Evolutionary conservation across 2,113 vertebrate genomes (phyloP).

Genomic region (Camelus bactrianus): DNA sequence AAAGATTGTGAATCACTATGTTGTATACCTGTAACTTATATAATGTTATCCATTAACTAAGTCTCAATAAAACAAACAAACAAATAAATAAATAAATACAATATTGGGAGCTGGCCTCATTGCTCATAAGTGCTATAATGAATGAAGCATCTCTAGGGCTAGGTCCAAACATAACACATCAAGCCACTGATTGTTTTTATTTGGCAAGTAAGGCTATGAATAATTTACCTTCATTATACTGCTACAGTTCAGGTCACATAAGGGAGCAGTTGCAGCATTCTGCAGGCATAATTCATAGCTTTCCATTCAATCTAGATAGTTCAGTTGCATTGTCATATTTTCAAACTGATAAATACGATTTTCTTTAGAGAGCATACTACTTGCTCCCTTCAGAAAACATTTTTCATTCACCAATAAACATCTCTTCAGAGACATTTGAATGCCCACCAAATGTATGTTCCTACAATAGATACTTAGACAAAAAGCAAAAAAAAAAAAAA

Average conservation of each 20-base stretch:
- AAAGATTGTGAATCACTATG: too few species aligned
- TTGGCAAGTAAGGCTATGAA: conserved; percentile 39
- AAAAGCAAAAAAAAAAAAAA: background rate
- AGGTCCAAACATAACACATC: conserved; percentile 34
- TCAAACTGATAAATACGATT: conserved; percentile 63
- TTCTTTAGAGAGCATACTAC: conserved; percentile 48
- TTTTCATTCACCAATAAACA: conserved; percentile 69
- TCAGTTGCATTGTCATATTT: conserved; percentile 49
- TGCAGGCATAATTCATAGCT: conserved; percentile 42
- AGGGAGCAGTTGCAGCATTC: conserved; percentile 24
- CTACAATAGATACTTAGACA: conserved; percentile 45
- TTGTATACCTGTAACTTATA: too few species aligned
- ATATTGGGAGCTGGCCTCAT: background rate
- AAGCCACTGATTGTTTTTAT: conserved; percentile 21
- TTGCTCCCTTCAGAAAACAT: conserved; percentile 46
- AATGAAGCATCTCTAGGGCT: background rate
- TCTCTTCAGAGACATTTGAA: conserved; percentile 41
- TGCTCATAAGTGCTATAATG: conserved; percentile 14
- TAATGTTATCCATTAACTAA: too few species aligned
- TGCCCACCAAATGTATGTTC: conserved; percentile 9
- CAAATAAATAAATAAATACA: background rate
- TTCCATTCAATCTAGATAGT: conserved; percentile 51
- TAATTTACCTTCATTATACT: conserved; percentile 67
- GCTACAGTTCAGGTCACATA: conserved; percentile 49
- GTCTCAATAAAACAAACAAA: too few species aligned